Evolutionary conservation across 2,888 invertebrate genomes (phyloP).

Genomic region (Rutpela maculata): DNA sequence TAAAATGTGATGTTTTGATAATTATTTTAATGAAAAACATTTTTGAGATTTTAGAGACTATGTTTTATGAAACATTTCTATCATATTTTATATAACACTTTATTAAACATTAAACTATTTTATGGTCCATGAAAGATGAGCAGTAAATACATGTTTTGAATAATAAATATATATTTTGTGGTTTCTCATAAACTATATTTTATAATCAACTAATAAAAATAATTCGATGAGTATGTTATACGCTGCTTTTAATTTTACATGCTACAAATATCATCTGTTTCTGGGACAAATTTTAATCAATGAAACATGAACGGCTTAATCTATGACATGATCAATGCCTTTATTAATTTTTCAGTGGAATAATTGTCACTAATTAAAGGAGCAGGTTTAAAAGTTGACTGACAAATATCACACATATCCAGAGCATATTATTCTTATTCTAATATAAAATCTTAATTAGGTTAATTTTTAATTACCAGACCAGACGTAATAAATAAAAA

Average conservation of each 20-base stretch:
- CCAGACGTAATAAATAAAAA: too few relatives aligned
- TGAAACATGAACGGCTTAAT: neutral
- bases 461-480: too few relatives aligned
- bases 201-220: constrained; percentile 7
- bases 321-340: neutral
- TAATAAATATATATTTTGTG: neutral
- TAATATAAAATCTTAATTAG: neutral
- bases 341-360: neutral
- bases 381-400: neutral
- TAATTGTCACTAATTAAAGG: neutral
- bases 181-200: neutral
- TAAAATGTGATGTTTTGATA: too few relatives aligned
- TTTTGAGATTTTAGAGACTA: too few relatives aligned
- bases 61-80: too few relatives aligned
- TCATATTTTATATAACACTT: too few relatives aligned
- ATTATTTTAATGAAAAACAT: too few relatives aligned
- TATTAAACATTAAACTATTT: neutral
- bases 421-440: neutral
- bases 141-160: neutral
- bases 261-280: neutral
- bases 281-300: neutral
- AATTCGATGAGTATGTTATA: constrained; percentile 3
- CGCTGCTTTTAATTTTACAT: neutral
- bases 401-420: too few relatives aligned
- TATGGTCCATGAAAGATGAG: neutral